Conservation (phyloP, 2,113 vertebrate genomes). For the Alces alces region DNA sequence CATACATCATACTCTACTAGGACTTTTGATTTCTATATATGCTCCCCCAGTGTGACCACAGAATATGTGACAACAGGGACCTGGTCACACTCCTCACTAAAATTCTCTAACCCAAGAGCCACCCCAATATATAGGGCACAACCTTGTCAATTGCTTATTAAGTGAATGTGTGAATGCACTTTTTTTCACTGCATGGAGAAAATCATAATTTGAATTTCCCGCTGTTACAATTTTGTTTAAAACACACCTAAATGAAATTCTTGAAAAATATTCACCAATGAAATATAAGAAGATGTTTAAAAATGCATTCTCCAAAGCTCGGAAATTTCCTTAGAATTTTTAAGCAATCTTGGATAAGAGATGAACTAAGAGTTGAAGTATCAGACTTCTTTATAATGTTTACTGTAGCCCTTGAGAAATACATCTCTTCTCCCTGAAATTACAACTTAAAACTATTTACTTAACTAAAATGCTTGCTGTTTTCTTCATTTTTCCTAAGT, state of each 20-base stretch:
- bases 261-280: slow-evolving; percentile 40
- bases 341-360: neutral
- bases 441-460: neutral
- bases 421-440: neutral
- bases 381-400: neutral
- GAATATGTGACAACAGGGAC: neutral
- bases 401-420: neutral
- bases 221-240: slow-evolving; percentile 20
- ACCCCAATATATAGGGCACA: neutral
- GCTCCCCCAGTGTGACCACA: neutral
- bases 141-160: neutral
- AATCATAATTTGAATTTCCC: neutral
- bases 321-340: slow-evolving; percentile 23
- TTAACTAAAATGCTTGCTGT: neutral
- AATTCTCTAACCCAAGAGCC: neutral
- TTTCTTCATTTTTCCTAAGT: slow-evolving; percentile 9
- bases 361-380: neutral
- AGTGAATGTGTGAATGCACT: neutral
- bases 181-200: neutral
- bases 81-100: neutral
- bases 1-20: neutral
- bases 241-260: slow-evolving; percentile 24
- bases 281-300: slow-evolving; percentile 32
- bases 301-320: neutral
- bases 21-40: neutral